A percentile compares a stretch with the other conserved stretches of the same genome.
phyloP scores from a whole-genome alignment of 2,888 invertebrate genomes.

The Ashinkailepas kermadecensis region DNA sequence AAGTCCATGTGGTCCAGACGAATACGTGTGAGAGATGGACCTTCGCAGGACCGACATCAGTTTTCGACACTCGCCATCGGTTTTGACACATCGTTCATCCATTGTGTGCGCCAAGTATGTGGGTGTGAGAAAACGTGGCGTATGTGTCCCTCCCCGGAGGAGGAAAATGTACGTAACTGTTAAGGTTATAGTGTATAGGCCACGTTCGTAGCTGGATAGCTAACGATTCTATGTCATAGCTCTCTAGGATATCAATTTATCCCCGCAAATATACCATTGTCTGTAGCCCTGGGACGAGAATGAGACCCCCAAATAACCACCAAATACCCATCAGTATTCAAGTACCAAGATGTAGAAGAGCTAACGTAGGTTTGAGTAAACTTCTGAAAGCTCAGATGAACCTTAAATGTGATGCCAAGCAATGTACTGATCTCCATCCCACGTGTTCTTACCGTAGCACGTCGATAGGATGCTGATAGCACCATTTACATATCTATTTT shows the following conservation, averaged over 20 bases:
- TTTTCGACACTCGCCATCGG: slow-evolving; percentile 6
- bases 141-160: background rate
- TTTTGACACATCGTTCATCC: slow-evolving; percentile 7
- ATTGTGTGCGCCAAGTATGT: background rate
- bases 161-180: background rate
- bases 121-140: background rate
- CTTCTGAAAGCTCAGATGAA: too few species aligned
- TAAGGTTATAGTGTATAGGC: background rate
- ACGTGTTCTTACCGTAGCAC: too few species aligned
- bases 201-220: background rate
- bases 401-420: too few species aligned
- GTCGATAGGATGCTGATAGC: too few species aligned
- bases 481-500: too few species aligned
- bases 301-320: too few species aligned
- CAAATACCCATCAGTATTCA: too few species aligned
- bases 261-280: background rate
- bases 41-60: background rate
- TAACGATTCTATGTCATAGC: slow-evolving; percentile 2
- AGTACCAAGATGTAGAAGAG: too few species aligned
- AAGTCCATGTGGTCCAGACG: too few species aligned
- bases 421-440: too few species aligned
- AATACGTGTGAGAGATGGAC: background rate
- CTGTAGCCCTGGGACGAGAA: too few species aligned
- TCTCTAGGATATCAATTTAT: background rate
- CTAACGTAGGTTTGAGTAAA: too few species aligned